Evolutionary conservation across 2,888 invertebrate species (phyloP).

Genomic region (Drosophila mettleri): DNA sequence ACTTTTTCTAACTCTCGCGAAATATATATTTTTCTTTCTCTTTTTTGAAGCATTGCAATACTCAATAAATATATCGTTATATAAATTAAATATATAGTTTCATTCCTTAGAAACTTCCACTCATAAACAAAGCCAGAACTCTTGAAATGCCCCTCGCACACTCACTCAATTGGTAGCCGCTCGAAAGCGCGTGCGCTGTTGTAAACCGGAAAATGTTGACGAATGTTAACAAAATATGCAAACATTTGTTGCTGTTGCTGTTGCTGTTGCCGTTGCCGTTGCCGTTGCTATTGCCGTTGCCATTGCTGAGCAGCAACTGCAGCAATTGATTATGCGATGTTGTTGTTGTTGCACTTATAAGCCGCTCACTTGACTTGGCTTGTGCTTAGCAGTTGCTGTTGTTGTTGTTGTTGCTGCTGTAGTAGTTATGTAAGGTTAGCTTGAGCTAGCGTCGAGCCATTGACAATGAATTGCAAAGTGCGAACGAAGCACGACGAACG

Average conservation of each 20-base stretch:
- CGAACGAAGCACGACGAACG: conserved; percentile 20
- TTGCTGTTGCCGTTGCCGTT: conserved; percentile 28
- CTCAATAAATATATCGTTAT: neutral
- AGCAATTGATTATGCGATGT: conserved; percentile 64
- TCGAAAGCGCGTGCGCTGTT: conserved; percentile 60
- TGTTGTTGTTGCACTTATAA: conserved; percentile 30
- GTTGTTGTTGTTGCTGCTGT: conserved; percentile 12
- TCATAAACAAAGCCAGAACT: neutral
- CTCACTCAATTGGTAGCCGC: conserved; percentile 35
- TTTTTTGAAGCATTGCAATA: too few species aligned
- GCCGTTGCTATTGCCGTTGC: conserved; percentile 30
- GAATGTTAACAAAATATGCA: conserved; percentile 71
- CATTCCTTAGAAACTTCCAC: neutral
- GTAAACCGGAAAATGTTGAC: conserved; percentile 71
- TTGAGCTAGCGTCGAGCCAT: conserved; percentile 56
- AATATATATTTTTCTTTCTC: too few species aligned
- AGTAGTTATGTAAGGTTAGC: conserved; percentile 71
- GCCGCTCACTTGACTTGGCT: conserved; percentile 43
- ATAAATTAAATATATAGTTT: neutral
- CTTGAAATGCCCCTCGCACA: conserved; percentile 16
- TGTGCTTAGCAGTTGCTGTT: conserved; percentile 12
- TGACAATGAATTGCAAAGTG: conserved; percentile 74
- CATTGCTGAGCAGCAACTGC: conserved; percentile 47
- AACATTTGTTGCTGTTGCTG: conserved; percentile 47
- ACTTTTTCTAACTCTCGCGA: too few species aligned